These are phyloP conservation scores for Scleropages formosus DNA, from an alignment of 2,797 vertebrate species.

Conservation along the genomic window DNA sequence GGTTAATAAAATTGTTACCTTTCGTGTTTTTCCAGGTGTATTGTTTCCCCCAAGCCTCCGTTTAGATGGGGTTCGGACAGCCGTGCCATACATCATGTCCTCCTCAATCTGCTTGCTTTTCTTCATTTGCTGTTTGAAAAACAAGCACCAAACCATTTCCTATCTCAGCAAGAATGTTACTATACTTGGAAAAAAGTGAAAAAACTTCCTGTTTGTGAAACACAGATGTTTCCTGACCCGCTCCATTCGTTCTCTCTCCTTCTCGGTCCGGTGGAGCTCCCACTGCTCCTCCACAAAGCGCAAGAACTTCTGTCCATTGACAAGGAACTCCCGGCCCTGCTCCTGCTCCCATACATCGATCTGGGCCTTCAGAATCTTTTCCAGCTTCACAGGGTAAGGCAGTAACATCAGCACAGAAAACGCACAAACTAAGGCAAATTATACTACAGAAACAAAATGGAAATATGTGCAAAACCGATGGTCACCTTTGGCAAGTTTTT, in stretches of 20 bases:
- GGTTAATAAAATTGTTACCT: conserved; percentile 62
- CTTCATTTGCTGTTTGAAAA: conserved; percentile 79
- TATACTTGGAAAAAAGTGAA: not conserved
- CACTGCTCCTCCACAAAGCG: conserved; percentile 82
- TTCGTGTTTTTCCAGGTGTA: conserved; percentile 78
- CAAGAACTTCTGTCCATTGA: conserved; percentile 82
- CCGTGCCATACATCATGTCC: conserved; percentile 84
- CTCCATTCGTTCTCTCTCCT: conserved; percentile 85
- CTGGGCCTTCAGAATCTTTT: conserved; percentile 78
- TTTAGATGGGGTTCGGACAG: conserved; percentile 74
- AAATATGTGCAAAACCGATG: not conserved
- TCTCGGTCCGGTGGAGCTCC: conserved; percentile 76
- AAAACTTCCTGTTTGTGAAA: not conserved
- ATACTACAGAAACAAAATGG: not conserved
- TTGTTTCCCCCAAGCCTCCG: conserved; percentile 62
- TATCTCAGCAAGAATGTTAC: not conserved
- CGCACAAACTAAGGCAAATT: not conserved
- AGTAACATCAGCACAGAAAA: not conserved
- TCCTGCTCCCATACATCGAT: conserved; percentile 80
- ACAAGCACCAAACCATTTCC: not conserved
- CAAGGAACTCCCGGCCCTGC: conserved; percentile 67
- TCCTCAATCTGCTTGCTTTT: conserved; percentile 82
- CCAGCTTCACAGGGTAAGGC: conserved; percentile 67
- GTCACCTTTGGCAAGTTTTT: conserved; percentile 86
- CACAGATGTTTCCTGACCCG: conserved; percentile 65